Evolutionary conservation across 2,888 invertebrate genomes (phyloP).

Genomic region (Polymixis lichenea): DNA sequence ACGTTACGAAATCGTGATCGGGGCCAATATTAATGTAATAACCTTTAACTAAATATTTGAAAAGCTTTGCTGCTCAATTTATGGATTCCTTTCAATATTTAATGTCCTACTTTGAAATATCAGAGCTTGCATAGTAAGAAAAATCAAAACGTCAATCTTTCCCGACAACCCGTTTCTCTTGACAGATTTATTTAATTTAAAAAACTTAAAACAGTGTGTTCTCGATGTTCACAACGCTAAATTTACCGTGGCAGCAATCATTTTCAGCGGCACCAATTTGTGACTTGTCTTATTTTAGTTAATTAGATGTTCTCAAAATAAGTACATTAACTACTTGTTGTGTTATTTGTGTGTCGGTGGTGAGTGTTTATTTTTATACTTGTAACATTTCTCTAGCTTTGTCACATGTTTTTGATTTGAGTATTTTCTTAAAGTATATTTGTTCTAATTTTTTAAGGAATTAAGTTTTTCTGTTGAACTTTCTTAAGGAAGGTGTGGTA

Average conservation of each 20-base stretch:
- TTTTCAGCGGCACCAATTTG: slow-evolving; percentile 80
- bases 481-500: no score
- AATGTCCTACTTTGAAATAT: not conserved
- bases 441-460: not conserved
- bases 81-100: not conserved
- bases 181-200: slow-evolving; percentile 74
- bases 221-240: slow-evolving; percentile 75
- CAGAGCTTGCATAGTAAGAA: slow-evolving; percentile 22
- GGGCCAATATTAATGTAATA: slow-evolving; percentile 13
- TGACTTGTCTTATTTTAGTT: slow-evolving; percentile 82
- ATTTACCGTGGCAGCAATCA: slow-evolving; percentile 75
- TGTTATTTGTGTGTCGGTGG: slow-evolving; percentile 58
- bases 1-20: slow-evolving; percentile 71
- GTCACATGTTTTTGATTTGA: slow-evolving; percentile 54
- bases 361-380: slow-evolving; percentile 67
- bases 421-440: not conserved
- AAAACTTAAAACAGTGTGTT: slow-evolving; percentile 74
- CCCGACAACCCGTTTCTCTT: slow-evolving; percentile 65
- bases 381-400: slow-evolving; percentile 51
- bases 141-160: slow-evolving; percentile 65
- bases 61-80: not conserved
- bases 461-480: not conserved
- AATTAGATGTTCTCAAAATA: slow-evolving; percentile 77
- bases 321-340: slow-evolving; percentile 66
- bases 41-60: slow-evolving; percentile 19